Evolutionary conservation across 2,888 invertebrate genomes (phyloP).

Genomic region (Prenolepis imparis): DNA sequence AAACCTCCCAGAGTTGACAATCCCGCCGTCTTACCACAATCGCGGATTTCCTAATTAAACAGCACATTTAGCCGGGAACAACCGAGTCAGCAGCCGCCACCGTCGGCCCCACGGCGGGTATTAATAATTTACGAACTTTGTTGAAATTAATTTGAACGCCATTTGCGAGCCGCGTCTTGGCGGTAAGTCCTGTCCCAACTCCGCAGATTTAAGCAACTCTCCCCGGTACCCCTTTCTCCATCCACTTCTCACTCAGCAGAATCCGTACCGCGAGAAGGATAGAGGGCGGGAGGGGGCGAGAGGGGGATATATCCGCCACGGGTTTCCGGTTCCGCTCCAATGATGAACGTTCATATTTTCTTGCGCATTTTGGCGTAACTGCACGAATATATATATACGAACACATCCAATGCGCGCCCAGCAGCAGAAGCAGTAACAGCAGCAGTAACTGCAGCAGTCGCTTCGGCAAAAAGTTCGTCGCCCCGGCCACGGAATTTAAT

Average conservation of each 20-base stretch:
- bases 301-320: conserved; percentile 61
- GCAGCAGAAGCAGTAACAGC: neutral
- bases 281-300: too few relatives aligned
- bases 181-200: conserved; percentile 68
- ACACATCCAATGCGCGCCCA: conserved; percentile 15
- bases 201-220: conserved; percentile 71
- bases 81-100: conserved; percentile 75
- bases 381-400: conserved; percentile 43
- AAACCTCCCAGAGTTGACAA: conserved; percentile 66
- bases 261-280: conserved; percentile 43
- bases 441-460: neutral
- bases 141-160: conserved; percentile 80
- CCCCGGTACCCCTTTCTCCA: conserved; percentile 30
- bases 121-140: conserved; percentile 79
- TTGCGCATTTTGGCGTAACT: conserved; percentile 69
- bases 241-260: conserved; percentile 66
- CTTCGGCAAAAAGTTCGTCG: conserved; percentile 34
- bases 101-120: conserved; percentile 64
- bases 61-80: conserved; percentile 75
- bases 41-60: conserved; percentile 81
- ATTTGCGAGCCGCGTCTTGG: conserved; percentile 76
- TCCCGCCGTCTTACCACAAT: conserved; percentile 73
- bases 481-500: conserved; percentile 35
- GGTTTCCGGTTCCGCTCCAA: conserved; percentile 69
- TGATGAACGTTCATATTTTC: conserved; percentile 70